Percentiles rank a stretch among this genome's conserved stretches.
These are phyloP conservation scores for Hesperia comma DNA, from an alignment of 2,888 invertebrate genomes.

Conservation along the genomic window DNA sequence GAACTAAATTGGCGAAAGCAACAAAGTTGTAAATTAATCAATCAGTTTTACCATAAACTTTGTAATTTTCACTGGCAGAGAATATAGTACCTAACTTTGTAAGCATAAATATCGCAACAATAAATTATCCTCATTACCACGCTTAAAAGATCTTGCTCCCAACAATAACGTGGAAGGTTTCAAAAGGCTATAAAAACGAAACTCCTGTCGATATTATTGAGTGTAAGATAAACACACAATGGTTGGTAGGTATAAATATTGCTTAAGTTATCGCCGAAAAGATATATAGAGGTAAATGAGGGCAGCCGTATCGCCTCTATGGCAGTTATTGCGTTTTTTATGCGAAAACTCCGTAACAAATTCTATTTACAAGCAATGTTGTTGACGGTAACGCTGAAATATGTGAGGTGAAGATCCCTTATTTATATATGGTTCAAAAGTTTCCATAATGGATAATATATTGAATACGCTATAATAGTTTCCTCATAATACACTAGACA, in stretches of 20 bases:
- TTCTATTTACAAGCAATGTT: constrained; percentile 65
- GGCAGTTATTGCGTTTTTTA: constrained; percentile 75
- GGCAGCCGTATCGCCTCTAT: constrained; percentile 60
- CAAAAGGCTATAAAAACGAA: constrained; percentile 18
- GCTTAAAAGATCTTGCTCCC: too few relatives aligned
- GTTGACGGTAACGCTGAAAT: constrained; percentile 62
- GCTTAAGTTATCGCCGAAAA: constrained; percentile 40
- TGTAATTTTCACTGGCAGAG: too few relatives aligned
- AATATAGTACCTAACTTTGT: too few relatives aligned
- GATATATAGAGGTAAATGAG: constrained; percentile 54
- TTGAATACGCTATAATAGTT: too few relatives aligned
- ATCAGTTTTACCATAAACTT: too few relatives aligned
- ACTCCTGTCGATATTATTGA: constrained; percentile 37
- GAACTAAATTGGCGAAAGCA: too few relatives aligned
- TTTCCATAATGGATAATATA: too few relatives aligned
- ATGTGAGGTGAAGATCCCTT: constrained; percentile 38
- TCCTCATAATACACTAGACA: too few relatives aligned
- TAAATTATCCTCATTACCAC: too few relatives aligned
- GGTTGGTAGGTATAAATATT: constrained; percentile 41
- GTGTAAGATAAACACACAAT: constrained; percentile 42
- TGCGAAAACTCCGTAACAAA: constrained; percentile 64
- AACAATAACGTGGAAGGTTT: too few relatives aligned
- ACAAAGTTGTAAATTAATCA: too few relatives aligned
- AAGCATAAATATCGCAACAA: too few relatives aligned
- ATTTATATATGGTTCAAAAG: not conserved